Evolutionary conservation across 2,113 vertebrate genomes (phyloP), one percentile per base, ranked within the genome.

Genomic region (Spermophilus dauricus): DNA sequence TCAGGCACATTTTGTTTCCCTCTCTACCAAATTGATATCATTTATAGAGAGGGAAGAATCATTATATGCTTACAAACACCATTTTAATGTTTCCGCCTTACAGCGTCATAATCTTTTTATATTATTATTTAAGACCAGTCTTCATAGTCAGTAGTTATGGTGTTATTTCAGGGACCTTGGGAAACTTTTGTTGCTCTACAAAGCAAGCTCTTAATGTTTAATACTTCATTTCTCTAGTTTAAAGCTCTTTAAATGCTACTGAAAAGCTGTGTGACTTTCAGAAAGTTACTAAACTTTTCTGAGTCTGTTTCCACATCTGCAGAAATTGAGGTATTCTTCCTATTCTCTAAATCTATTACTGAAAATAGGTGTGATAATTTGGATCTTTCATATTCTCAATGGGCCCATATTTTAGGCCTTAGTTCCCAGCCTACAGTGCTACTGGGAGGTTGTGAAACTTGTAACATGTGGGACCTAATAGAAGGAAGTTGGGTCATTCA

Each of bases 141-240:
- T 81, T 90, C 16, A 75, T 24, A 81, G 28, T 82, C 69, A 20
- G 4, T 77, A 84, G 30, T 70, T 73, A 70, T 39, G 22, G 11
- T 81, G 20, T 18, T 88, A 93, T 77, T 84, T 95, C 10, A 88
- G 86, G 80, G 37, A 90, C 4, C 14, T 17, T 51, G 11, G 28
- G 11, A 93, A 93, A 26, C 51, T 65, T 67, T 91, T 61, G 18
- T 45, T 85, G 32, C 8, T 73, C 2, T 96, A 53, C 37, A 67
- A 95, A 96, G 48, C 11, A 91, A 93, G 13, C 4, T 82, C 65
- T 84, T 90, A 91, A 80, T 92, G 92, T 70, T 92, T 75, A 80
- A 13, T 58, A 84, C 45, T 88, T 88, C 56, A 32, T 69, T 67
- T 82, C 4, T 73, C 86, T 82, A 13, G 9, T 51, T 96, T 87